A percentile compares a stretch with the other conserved stretches of the same genome.
Evolutionary conservation across 2,797 vertebrate species (phyloP).

Genomic region (Microhierax caerulescens): DNA sequence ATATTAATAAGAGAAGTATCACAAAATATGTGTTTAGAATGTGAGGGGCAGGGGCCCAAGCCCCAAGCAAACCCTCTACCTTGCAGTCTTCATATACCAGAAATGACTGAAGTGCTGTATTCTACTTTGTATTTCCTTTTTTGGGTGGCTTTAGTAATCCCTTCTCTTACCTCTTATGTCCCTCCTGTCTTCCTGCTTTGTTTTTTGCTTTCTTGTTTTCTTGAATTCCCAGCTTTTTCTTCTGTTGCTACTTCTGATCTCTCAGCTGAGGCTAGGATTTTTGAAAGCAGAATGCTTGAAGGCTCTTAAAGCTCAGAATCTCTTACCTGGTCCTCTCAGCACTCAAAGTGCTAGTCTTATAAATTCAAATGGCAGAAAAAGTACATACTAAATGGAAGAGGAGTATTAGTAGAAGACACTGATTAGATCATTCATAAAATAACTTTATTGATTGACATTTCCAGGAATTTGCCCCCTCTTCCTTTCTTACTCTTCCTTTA

Average conservation of each 20-base stretch:
- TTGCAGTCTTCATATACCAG: background rate
- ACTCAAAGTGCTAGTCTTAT: background rate
- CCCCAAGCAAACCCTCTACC: background rate
- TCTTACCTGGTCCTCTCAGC: background rate
- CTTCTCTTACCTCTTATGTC: background rate
- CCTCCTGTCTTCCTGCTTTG: background rate
- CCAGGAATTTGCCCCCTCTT: background rate
- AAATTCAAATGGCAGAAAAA: background rate
- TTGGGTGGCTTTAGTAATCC: background rate
- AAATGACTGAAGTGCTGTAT: background rate
- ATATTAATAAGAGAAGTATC: background rate
- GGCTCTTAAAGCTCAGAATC: background rate
- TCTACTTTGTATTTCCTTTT: background rate
- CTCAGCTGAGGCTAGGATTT: background rate
- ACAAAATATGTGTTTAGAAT: background rate
- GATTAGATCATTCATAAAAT: background rate
- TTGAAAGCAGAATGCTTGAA: background rate
- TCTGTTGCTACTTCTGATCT: background rate
- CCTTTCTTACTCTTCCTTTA: background rate
- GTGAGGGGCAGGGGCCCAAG: accelerated
- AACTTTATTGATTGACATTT: background rate
- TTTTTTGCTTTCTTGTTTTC: background rate
- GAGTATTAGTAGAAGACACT: background rate
- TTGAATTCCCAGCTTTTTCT: background rate
- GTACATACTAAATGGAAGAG: background rate